Base-by-base conservation (phyloP, 2,888 invertebrate species). In the Aethes cnicana region DNA sequence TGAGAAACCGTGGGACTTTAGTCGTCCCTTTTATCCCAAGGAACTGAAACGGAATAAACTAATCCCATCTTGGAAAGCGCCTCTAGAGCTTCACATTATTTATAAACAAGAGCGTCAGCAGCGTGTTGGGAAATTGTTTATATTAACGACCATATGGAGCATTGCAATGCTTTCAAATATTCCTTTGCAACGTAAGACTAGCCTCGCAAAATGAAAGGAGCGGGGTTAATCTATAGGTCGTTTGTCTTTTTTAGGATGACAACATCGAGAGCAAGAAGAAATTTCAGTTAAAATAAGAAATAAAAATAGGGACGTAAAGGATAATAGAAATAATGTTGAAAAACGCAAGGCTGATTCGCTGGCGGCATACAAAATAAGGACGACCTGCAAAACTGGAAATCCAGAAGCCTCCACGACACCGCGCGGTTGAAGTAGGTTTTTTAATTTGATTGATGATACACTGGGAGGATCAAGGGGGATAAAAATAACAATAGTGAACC, bases 101-200 rank as follows among this genome's bases (percentile, higher is more conserved):
- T 52, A 52, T 46, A 52, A 52, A 46, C 52, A 32, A 39, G 23
- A 12, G 12, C 26, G 37, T 32, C 36, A 37, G 32, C 36, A 28
- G 26, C 11, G 16, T 35, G 39, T 46, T 20, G 52, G 39, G 44
- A 52, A 52, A 26, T 26, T 52, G 52, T 52, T 52, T 52, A 52
- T 46, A 37, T 39, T 52, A 52, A 39, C 46, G 20, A 39, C 20
- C 11, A 39, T 23, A 17, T 7, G 39, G 32, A 25, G 33, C 46
- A 52, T 52, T 46, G 52, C 46, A 30, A 16, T 12, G 9, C 23
- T 25, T 21, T 23, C 30, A 18, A 18, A 30, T 46, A 46, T 46
- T 33, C 32, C 26, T 52, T 11, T 21, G 14, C 25, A 11, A 18
- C 8, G 11, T 17, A 17, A 23, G 12, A 33, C 16, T 9, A 21